These are phyloP conservation scores for Plagodis dolabraria DNA, from an alignment of 2,888 invertebrate genomes.

Conservation along the genomic window DNA sequence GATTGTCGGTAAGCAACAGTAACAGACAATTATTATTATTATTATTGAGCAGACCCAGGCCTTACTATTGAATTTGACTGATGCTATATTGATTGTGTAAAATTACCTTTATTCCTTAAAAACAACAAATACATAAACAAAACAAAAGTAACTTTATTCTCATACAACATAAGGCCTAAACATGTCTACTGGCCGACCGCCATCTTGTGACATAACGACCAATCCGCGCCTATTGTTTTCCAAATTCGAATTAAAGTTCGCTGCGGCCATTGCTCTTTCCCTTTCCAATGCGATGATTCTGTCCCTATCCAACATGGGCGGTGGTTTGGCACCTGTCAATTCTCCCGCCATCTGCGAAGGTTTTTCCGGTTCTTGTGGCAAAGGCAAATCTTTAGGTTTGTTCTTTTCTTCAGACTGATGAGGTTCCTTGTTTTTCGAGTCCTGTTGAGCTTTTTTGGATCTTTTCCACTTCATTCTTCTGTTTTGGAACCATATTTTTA, in stretches of 20 bases:
- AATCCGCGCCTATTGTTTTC: slow-evolving; percentile 77
- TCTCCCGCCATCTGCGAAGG: slow-evolving; percentile 70
- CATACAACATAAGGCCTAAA: slow-evolving; percentile 84
- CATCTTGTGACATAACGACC: slow-evolving; percentile 78
- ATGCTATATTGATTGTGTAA: not conserved
- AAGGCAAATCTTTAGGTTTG: slow-evolving; percentile 56
- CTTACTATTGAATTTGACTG: not conserved
- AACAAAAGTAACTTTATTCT: slow-evolving; percentile 66
- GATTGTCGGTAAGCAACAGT: too few species aligned
- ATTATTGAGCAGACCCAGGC: too few species aligned
- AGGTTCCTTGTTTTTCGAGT: slow-evolving; percentile 87
- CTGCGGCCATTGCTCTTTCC: slow-evolving; percentile 79
- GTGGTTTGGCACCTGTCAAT: slow-evolving; percentile 79
- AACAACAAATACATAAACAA: slow-evolving; percentile 38
- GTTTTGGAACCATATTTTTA: slow-evolving; percentile 99
- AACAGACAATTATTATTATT: too few species aligned
- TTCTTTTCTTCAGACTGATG: slow-evolving; percentile 69
- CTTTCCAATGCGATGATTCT: slow-evolving; percentile 78
- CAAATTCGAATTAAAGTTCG: slow-evolving; percentile 81
- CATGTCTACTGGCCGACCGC: slow-evolving; percentile 75
- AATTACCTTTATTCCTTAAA: too few species aligned
- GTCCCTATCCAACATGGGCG: slow-evolving; percentile 75
- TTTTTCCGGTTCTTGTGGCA: slow-evolving; percentile 46
- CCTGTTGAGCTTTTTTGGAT: slow-evolving; percentile 97
- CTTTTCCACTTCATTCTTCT: slow-evolving; percentile 99